Percentiles rank a stretch among this genome's conserved stretches.
These are phyloP conservation scores for Helicoverpa assulta DNA, from an alignment of 2,888 invertebrate genomes.

Conservation along the genomic window DNA sequence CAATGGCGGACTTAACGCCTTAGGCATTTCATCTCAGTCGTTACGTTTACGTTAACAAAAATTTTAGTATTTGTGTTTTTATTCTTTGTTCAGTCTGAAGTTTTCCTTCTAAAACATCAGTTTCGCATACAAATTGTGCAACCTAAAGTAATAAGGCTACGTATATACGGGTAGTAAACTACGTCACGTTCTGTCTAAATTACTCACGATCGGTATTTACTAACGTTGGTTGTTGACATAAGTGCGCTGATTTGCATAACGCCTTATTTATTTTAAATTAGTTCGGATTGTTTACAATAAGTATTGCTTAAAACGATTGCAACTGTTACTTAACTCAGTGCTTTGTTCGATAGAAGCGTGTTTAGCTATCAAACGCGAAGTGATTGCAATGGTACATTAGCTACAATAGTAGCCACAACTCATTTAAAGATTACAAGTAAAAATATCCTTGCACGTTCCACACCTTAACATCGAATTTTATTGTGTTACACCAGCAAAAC, in stretches of 20 bases:
- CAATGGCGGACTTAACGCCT: too few relatives aligned
- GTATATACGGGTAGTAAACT: constrained; percentile 29
- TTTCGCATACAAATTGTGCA: constrained; percentile 38
- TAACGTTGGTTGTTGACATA: constrained; percentile 41
- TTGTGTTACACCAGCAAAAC: constrained; percentile 65
- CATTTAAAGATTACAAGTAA: not conserved
- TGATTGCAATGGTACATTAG: not conserved
- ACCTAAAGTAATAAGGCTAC: constrained; percentile 11
- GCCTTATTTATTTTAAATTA: constrained; percentile 42
- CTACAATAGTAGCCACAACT: not conserved
- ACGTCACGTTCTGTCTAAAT: constrained; percentile 52
- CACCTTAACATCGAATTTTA: constrained; percentile 50
- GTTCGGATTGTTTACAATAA: constrained; percentile 40
- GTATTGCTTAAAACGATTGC: constrained; percentile 34
- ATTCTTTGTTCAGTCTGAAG: too few relatives aligned
- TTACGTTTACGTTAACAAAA: too few relatives aligned
- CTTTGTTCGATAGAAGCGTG: not conserved
- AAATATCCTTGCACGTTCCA: constrained; percentile 14
- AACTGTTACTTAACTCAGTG: constrained; percentile 25
- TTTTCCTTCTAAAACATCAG: constrained; percentile 3
- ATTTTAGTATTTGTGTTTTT: too few relatives aligned
- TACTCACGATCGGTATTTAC: constrained; percentile 57
- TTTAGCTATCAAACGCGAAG: too few relatives aligned
- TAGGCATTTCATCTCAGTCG: too few relatives aligned
- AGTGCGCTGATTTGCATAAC: constrained; percentile 31